Evolutionary conservation across 2,113 vertebrate genomes (phyloP).

Genomic region (Mesoclemmys tuberculata): DNA sequence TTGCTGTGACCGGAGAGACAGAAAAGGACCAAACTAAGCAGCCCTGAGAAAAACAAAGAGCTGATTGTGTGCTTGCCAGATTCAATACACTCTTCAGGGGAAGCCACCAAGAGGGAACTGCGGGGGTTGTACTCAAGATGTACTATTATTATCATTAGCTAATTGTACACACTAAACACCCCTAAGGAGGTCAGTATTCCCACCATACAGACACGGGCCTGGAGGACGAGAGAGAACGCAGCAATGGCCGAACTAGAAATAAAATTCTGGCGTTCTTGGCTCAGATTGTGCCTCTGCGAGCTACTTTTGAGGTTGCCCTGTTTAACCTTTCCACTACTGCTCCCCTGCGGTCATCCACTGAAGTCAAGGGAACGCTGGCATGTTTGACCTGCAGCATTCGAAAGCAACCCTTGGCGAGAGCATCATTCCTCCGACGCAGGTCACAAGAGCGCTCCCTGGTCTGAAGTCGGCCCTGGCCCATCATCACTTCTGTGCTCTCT

Average conservation of each 20-base stretch:
- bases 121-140: background rate
- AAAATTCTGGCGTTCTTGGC: too few species aligned
- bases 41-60: background rate
- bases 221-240: background rate
- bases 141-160: too few species aligned
- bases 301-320: too few species aligned
- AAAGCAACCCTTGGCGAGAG: background rate
- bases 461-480: background rate
- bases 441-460: background rate
- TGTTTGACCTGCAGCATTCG: background rate
- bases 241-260: too few species aligned
- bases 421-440: background rate
- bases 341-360: too few species aligned
- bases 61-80: background rate
- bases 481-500: background rate
- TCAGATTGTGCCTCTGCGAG: background rate
- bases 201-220: background rate
- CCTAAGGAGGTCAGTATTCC: background rate
- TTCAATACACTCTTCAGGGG: background rate
- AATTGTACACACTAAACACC: background rate
- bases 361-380: background rate
- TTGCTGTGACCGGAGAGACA: background rate
- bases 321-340: background rate
- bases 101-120: background rate
- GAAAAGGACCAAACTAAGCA: background rate